Evolutionary conservation across 2,113 vertebrate genomes (phyloP), one percentile per base, ranked within the genome.

Genomic region (Mesitornis unicolor): DNA sequence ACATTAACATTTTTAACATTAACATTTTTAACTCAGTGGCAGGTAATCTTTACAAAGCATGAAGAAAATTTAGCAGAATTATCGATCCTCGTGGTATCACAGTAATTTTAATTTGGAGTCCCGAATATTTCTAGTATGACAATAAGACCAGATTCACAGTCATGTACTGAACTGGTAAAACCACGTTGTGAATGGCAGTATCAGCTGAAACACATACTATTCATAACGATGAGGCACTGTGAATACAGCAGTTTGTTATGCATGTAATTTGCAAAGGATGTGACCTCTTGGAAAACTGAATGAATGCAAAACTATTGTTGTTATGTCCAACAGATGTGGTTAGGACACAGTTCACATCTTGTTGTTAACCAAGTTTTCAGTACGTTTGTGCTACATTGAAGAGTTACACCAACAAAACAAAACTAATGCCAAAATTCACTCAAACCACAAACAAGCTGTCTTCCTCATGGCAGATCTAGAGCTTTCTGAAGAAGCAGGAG

Each of bases 241-340:
- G 89, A 90, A 42, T 35, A 53, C 95, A 83, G 84, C 73, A 88
- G 43, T 73, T 77, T 89, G 65, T 57, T 73, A 53, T 74, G 74
- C 68, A 73, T 54, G 42, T 95, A 74, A 73, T 73, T 71, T 77
- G 88, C 91, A 94, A 60, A 60, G 78, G 91, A 87, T 65, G 28
- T 60, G 93, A 93, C 61, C 54, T 87, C 93, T 63, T 85, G 54
- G 63, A 90, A 90, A 88, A 76, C 79, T 82, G 65, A 86, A 80
- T 64, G 73, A 50, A 87, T 60, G 28, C 25, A 10, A 82, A 93
- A 53, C 73, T 61, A 50, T 38, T 51, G 35, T 16, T 67, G 26
- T 28, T 76, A 14, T 54, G 75, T 92, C 82, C 59, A 64, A 38
- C 89, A 95, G 82, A 82, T 70, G 82, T 0, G 4, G 70, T 11